Conservation (phyloP, 2,113 vertebrate genomes). For the Pseudonaja textilis region DNA sequence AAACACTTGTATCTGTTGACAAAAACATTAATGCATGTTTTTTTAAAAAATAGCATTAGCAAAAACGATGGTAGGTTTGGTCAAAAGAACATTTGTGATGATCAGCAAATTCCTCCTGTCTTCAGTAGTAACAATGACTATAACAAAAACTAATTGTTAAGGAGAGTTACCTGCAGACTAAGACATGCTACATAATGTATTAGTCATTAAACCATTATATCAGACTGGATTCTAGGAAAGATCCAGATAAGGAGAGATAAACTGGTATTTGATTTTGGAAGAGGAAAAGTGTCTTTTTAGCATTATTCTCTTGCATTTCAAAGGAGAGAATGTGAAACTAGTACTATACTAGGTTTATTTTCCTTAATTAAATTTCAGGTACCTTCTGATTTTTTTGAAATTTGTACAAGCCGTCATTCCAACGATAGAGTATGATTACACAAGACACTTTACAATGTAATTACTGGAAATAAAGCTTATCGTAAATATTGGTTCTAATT, state of each 20-base stretch:
- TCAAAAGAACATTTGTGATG: background rate
- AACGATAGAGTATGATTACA: conserved; percentile 99
- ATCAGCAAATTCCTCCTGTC: background rate
- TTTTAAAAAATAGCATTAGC: background rate
- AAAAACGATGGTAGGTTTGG: background rate
- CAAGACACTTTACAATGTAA: conserved; percentile 98
- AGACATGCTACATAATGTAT: background rate
- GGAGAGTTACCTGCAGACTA: background rate
- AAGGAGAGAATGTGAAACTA: background rate
- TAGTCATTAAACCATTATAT: background rate
- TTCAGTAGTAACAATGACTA: background rate
- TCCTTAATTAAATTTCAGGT: conserved; percentile 86
- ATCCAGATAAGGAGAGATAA: conserved; percentile 4
- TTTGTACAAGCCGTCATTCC: conserved; percentile 99
- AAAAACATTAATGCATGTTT: background rate
- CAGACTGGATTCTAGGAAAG: background rate
- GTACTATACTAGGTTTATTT: conserved; percentile 29
- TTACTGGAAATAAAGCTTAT: conserved; percentile 46
- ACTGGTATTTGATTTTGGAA: background rate
- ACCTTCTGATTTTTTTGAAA: conserved; percentile 99
- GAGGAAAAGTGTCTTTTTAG: background rate
- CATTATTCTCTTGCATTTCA: conserved; percentile 1
- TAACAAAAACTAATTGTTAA: conserved; percentile 6
- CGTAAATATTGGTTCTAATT: conserved; percentile 61
- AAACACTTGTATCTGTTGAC: background rate